Conservation (phyloP, 2,113 vertebrate species). For the Egretta garzetta region DNA sequence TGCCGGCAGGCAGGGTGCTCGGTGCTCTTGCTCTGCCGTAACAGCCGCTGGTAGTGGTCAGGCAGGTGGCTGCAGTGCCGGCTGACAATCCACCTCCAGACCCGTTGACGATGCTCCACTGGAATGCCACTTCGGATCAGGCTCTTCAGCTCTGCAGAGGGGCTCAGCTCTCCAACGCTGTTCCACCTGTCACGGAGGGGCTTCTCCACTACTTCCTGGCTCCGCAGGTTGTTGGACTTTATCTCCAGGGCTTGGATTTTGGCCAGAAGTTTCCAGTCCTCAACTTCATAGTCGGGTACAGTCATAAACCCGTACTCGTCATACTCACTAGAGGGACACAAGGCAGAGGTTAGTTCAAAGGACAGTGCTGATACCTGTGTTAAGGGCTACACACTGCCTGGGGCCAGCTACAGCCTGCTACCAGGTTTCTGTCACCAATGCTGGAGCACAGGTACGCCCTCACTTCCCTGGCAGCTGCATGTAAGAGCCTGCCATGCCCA, state of each 20-base stretch:
- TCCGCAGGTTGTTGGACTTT: conserved; percentile 84
- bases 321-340: conserved; percentile 77
- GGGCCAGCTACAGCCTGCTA: neutral
- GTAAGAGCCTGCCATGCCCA: neutral
- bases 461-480: neutral
- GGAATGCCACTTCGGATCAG: conserved; percentile 87
- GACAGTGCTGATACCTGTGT: neutral
- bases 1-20: conserved; percentile 86
- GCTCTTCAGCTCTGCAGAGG: conserved; percentile 80
- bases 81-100: conserved; percentile 88
- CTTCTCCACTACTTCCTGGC: conserved; percentile 78
- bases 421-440: neutral
- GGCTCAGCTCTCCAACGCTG: conserved; percentile 75
- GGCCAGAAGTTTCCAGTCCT: conserved; percentile 89
- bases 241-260: conserved; percentile 94
- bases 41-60: conserved; percentile 80
- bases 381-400: neutral
- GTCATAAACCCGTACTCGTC: conserved; percentile 94
- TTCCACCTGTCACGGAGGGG: conserved; percentile 84
- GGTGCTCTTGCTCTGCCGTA: conserved; percentile 74
- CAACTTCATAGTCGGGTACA: conserved; percentile 88
- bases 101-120: conserved; percentile 77
- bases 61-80: conserved; percentile 59
- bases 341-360: neutral
- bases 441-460: neutral